Percentiles rank a stretch among this genome's conserved stretches.
Evolutionary conservation across 2,797 vertebrate species (phyloP).

Genomic region (Coluber constrictor): DNA sequence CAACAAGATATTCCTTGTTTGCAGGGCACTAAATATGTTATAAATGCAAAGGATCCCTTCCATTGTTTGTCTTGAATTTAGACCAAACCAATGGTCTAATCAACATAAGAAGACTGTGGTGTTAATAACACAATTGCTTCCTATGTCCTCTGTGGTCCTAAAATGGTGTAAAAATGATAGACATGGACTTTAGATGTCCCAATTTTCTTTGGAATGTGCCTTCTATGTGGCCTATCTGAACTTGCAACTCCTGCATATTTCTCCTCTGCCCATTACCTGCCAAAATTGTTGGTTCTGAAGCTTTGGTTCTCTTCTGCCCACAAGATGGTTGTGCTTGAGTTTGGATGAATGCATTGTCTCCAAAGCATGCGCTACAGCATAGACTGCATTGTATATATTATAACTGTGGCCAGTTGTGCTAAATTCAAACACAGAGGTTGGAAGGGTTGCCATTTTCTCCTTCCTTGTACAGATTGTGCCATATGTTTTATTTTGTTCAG

Average conservation of each 20-base stretch:
- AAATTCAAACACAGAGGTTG: not conserved
- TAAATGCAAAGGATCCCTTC: not conserved
- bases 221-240: not conserved
- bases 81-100: not conserved
- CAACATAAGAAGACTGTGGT: not conserved
- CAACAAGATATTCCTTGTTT: not conserved
- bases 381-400: not conserved
- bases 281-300: not conserved
- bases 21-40: not conserved
- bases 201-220: not conserved
- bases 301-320: not conserved
- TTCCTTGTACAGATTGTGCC: not conserved
- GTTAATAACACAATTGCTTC: not conserved
- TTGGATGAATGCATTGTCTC: not conserved
- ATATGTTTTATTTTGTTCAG: not conserved
- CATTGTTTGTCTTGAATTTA: not conserved
- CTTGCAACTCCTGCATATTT: not conserved
- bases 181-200: not conserved
- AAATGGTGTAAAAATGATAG: not conserved
- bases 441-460: conserved; percentile 1
- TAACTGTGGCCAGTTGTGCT: conserved; percentile 2
- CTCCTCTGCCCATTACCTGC: not conserved
- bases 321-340: not conserved
- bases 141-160: not conserved
- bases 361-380: not conserved